phyloP scores from a whole-genome alignment of 2,113 vertebrate genomes.

The Sinocyclocheilus grahami region DNA sequence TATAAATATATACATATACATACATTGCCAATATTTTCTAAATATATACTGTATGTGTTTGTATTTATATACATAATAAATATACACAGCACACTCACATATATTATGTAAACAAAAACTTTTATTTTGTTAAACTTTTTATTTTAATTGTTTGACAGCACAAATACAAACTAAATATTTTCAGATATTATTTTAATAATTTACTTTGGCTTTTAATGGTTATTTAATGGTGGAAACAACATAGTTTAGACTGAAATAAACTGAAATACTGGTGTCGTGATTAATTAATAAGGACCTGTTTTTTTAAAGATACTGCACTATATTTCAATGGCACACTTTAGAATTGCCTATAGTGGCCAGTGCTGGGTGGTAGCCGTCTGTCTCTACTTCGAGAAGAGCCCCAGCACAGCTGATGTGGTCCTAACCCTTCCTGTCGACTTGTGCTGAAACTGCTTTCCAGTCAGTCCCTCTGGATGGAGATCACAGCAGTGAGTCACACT shows the following conservation, averaged over 20 bases:
- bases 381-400: constrained; percentile 31
- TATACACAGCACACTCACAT: too few species aligned
- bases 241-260: too few species aligned
- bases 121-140: too few species aligned
- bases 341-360: constrained; percentile 8
- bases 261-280: too few species aligned
- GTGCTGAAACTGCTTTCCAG: constrained; percentile 21
- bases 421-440: constrained; percentile 5
- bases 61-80: too few species aligned
- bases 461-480: constrained; percentile 49
- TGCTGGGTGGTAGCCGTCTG: constrained; percentile 20
- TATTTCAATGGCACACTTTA: background rate
- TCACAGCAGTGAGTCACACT: constrained; percentile 57
- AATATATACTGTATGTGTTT: too few species aligned
- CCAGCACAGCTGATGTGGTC: constrained; percentile 6
- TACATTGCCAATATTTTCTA: too few species aligned
- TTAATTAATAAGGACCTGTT: background rate
- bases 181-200: background rate
- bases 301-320: background rate
- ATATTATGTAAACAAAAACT: too few species aligned
- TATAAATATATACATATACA: too few species aligned
- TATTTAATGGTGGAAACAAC: background rate
- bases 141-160: too few species aligned
- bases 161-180: background rate
- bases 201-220: background rate